Evolutionary conservation across 2,797 vertebrate species (phyloP).

Genomic region (Tapirus indicus): DNA sequence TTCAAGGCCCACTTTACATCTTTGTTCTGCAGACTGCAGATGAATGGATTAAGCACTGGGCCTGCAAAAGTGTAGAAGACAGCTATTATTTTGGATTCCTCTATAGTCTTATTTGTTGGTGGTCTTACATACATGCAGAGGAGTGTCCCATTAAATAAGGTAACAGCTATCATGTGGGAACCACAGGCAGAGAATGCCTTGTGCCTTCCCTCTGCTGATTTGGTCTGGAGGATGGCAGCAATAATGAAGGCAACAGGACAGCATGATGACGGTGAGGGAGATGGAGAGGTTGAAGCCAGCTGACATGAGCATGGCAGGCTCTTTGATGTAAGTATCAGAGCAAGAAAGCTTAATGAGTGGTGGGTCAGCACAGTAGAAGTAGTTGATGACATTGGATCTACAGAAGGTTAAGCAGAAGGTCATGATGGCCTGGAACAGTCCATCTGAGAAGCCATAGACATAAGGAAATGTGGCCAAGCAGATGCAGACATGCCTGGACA

Average conservation of each 20-base stretch:
- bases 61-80: constrained; percentile 76
- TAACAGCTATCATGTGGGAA: constrained; percentile 66
- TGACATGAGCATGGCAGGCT: constrained; percentile 75
- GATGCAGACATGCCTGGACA: constrained; percentile 48
- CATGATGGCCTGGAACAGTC: constrained; percentile 63
- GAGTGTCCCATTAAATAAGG: constrained; percentile 77
- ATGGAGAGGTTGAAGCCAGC: constrained; percentile 58
- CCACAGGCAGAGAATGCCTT: constrained; percentile 81
- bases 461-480: constrained; percentile 61
- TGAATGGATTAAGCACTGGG: constrained; percentile 77
- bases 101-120: constrained; percentile 63
- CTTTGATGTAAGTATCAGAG: constrained; percentile 68
- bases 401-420: constrained; percentile 74
- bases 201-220: neutral
- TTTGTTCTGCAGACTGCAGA: constrained; percentile 77
- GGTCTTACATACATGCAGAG: constrained; percentile 76
- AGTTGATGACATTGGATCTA: constrained; percentile 75
- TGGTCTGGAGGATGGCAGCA: constrained; percentile 49
- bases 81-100: constrained; percentile 75
- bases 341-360: constrained; percentile 75
- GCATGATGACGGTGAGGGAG: constrained; percentile 64
- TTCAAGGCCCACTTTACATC: constrained; percentile 76
- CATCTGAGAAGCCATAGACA: constrained; percentile 71
- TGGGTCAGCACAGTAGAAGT: constrained; percentile 75
- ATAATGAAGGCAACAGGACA: constrained; percentile 73